Base-by-base conservation (phyloP, 2,888 invertebrate species). In the Lasiommata megera region DNA sequence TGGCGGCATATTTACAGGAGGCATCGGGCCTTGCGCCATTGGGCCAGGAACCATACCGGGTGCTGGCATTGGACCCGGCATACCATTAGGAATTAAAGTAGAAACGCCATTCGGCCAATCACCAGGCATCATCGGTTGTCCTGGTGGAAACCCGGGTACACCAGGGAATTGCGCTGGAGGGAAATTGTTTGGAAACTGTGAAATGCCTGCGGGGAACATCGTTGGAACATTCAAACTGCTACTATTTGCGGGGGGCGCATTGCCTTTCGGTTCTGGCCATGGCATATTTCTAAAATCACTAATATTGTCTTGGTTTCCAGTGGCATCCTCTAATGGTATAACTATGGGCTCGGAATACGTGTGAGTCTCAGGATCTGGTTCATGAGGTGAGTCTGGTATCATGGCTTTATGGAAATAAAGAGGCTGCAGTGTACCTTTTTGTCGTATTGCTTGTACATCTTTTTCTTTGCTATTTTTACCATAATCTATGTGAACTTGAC, bases 271-370 rank as follows among this genome's bases (percentile, higher is more conserved):
- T 79, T 96, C 96, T 1, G 97, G 97, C 97, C 97, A 97, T 0
- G 95, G 93, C 77, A 94, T 93, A 54, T 91, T 92, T 57, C 95
- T 93, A 72, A 95, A 95, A 77, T 97, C 96, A 72, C 95, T 95
- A 14, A 95, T 92, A 63, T 94, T 94, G 71, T 96, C 96, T 61
- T 95, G 95, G 77, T 95, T 95, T 6, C 96, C 96, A 0, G 95
- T 94, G 5, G 95, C 93, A 86, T 98, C 98, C 65, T 98, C 97
- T 54, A 97, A 84, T 0, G 98, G 98, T 82, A 98, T 98, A 14
- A 93, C 91, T 61, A 94, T 94, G 0, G 97, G 95, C 76, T 97
- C 97, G 2, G 93, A 92, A 64, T 94, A 93, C 37, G 93, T 92
- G 70, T 95, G 95, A 14, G 94, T 94, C 84, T 97, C 97, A 55